Conservation (phyloP, 2,113 vertebrate species). For the Cyrtonyx montezumae region DNA sequence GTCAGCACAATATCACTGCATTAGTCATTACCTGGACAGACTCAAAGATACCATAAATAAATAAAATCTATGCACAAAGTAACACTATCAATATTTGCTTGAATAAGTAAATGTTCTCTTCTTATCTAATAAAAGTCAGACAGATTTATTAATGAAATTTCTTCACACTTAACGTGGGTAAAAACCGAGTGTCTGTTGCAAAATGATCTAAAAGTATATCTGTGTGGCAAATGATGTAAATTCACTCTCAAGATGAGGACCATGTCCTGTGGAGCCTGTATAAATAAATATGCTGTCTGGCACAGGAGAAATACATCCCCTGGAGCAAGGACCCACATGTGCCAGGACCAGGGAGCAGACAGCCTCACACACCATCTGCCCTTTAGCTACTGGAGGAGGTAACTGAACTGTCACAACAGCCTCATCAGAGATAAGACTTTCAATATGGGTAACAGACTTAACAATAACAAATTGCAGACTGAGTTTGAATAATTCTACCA, state of each 20-base stretch:
- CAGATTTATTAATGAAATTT: not conserved
- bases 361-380: not conserved
- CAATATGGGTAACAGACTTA: not conserved
- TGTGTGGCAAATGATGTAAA: not conserved
- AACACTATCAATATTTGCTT: not conserved
- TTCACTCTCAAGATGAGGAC: rapidly evolving
- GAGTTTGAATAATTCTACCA: not conserved
- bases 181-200: rapidly evolving
- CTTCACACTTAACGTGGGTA: not conserved
- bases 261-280: rapidly evolving
- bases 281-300: not conserved
- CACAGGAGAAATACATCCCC: rapidly evolving
- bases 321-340: rapidly evolving
- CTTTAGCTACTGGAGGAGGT: not conserved
- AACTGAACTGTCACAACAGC: not conserved
- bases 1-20: not conserved
- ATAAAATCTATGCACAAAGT: not conserved
- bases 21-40: not conserved
- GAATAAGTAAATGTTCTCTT: not conserved
- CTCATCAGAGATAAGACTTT: not conserved
- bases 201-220: not conserved
- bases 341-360: not conserved
- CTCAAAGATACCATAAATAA: not conserved
- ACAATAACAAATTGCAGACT: rapidly evolving
- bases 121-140: not conserved